Evolutionary conservation across 1,140 invertebrate genomes (phyloP), one percentile per base, ranked within the genome.

Genomic region (Cotesia vestalis): DNA sequence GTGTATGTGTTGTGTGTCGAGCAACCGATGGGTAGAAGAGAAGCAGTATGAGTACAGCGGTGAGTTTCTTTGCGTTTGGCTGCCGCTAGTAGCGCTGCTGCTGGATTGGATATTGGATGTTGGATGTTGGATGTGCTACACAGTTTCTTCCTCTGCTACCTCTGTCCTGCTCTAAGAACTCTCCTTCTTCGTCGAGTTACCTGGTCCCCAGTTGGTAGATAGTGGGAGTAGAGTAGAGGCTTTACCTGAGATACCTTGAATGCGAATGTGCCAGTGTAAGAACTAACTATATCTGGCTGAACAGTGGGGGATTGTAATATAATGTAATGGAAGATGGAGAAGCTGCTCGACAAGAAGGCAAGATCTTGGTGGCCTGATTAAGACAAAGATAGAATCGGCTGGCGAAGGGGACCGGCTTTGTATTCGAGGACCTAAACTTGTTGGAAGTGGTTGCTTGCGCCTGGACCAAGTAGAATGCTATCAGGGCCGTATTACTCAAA

Each of bases 21-120:
- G 40, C 40, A 46, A 46, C 40, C 40, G 40, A 46, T 46, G 40
- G 40, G 40, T 46, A 46, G 40, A 62, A 72, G 66, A 68, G 77
- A 69, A 59, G 62, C 68, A 27, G 27, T 27, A 27, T 27, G 27
- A 27, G 27, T 27, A 27, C 27, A 60, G 71, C 78, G 77, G 81
- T 79, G 77, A 84, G 81, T 83, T 66, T 73, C 83, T 83, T 81
- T 83, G 79, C 79, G 79, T 83, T 83, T 78, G 80, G 83, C 80
- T 80, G 84, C 84, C 83, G 85, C 83, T 86, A 82, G 84, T 86
- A 86, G 84, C 85, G 86, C 84, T 85, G 85, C 84, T 80, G 85
- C 81, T 85, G 86, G 86, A 27, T 27, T 27, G 27, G 27, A 27
- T 27, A 2, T 27, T 27, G 27, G 27, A 27, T 27, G 27, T 27